Base-by-base conservation (phyloP, 2,113 vertebrate species). In the Paramisgurnus dabryanus region DNA sequence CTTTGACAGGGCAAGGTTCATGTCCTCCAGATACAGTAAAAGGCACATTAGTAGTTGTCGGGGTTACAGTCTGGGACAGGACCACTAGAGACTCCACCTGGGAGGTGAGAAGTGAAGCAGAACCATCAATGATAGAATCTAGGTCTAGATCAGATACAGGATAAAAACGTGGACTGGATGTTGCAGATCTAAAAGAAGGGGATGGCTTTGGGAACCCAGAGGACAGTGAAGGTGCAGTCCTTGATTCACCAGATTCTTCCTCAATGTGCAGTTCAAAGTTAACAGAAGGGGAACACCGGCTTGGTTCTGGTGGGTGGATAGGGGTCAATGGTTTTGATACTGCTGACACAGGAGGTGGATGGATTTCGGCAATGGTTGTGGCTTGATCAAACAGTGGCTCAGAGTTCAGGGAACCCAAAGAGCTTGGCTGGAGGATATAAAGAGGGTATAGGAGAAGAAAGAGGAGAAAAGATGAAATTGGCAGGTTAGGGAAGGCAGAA, bases 341-440 rank as follows among this genome's bases (percentile, higher is more conserved):
- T 81, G 89, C 83, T 83, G 72, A 78, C 81, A 83, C 80, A 84
- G 83, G 83, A 60, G 87, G 80, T 87, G 83, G 73, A 78, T 87
- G 83, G 45, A 79, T 76, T 78, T 77, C 83, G 49, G 64, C 73
- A 84, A 78, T 83, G 76, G 75, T 84, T 82, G 86, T 85, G 63
- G 84, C 72, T 3, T 65, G 90, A 79, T 93, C 93, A 82, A 92
- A 85, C 66, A 89, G 82, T 15, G 87, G 81, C 60, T 93, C 92
- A 67, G 90, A 91, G 82, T 83, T 88, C 84, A 93, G 85, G 83
- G 91, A 93, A 88, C 94, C 88, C 84, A 94, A 89, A 85, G 95
- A 95, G 87, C 89, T 94, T 84, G 96, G 96, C 98, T 99, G 86
- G 83, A 94, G 84, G 85, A 92, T 75, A 90, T 80, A 61, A 78